phyloP scores from a whole-genome alignment of 2,797 vertebrate genomes.

The Basileuterus tristriatus region DNA sequence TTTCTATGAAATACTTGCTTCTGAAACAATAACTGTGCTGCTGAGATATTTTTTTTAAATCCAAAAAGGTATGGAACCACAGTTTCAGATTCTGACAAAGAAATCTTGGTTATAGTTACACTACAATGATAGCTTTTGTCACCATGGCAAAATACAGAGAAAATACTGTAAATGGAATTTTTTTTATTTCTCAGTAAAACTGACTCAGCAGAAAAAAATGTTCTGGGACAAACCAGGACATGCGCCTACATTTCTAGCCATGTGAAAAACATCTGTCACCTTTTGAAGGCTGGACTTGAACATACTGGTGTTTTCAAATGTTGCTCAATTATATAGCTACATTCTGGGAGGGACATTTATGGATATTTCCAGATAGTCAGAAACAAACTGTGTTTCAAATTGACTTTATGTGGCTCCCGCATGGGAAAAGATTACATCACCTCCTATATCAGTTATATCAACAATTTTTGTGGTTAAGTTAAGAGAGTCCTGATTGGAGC shows the following conservation, averaged over 20 bases:
- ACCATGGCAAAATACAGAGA: not conserved
- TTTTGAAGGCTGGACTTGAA: not conserved
- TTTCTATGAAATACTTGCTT: not conserved
- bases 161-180: not conserved
- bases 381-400: not conserved
- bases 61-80: not conserved
- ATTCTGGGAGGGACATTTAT: not conserved
- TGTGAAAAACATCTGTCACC: not conserved
- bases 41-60: not conserved
- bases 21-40: not conserved
- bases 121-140: not conserved
- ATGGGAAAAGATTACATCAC: not conserved
- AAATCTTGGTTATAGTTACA: not conserved
- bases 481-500: not conserved
- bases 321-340: not conserved
- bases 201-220: not conserved
- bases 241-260: not conserved
- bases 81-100: not conserved
- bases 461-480: not conserved
- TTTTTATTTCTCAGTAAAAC: not conserved
- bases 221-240: not conserved
- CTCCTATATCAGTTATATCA: not conserved
- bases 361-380: not conserved
- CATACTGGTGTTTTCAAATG: not conserved
- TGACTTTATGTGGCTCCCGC: not conserved